These are phyloP conservation scores for Psilopsiagon aymara DNA, from an alignment of 2,113 vertebrate species.

Conservation along the genomic window DNA sequence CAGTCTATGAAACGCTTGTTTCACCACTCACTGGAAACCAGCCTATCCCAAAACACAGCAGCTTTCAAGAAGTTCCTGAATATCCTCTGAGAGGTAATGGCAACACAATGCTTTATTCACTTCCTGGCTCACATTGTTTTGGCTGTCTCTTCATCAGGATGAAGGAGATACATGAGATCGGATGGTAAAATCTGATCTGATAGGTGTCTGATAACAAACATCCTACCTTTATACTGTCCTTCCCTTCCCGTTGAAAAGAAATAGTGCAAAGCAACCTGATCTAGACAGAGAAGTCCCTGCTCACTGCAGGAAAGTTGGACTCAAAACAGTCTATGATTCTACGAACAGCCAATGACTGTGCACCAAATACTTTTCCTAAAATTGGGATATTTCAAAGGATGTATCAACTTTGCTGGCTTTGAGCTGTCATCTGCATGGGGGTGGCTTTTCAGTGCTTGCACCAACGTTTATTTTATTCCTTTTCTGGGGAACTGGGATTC, in stretches of 20 bases:
- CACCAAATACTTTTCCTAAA: not conserved
- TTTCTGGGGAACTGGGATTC: not conserved
- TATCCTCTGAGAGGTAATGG: not conserved
- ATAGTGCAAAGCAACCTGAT: fast-evolving
- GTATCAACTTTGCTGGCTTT: not conserved
- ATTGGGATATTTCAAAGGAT: not conserved
- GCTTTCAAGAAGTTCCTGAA: not conserved
- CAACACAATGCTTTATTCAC: not conserved
- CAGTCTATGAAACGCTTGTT: not conserved
- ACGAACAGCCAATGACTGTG: not conserved
- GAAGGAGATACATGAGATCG: not conserved
- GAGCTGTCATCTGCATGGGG: not conserved
- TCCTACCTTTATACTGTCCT: not conserved
- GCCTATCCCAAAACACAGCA: not conserved
- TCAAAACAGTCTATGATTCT: not conserved
- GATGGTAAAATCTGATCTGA: not conserved
- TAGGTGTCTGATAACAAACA: not conserved
- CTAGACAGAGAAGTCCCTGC: not conserved
- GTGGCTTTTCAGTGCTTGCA: not conserved
- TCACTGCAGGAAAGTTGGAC: not conserved
- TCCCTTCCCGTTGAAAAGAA: not conserved
- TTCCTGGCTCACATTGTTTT: not conserved
- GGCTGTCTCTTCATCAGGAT: not conserved
- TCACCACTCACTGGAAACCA: not conserved
- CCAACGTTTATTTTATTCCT: not conserved